Evolutionary conservation across 2,888 invertebrate species (phyloP), one percentile per base, ranked within the genome.

Genomic region (Xestia xanthographa): DNA sequence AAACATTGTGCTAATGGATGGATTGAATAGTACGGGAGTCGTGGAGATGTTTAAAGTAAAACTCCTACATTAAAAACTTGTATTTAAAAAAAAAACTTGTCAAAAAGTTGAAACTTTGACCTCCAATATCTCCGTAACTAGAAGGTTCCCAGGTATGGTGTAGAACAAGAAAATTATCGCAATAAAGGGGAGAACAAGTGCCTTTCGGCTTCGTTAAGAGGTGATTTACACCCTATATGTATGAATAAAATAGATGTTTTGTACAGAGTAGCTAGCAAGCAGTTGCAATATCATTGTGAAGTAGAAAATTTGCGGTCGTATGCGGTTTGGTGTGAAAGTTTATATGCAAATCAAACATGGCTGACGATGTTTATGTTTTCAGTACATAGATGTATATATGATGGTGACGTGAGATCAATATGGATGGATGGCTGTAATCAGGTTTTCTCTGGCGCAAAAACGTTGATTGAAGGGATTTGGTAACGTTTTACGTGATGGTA

Each of bases 241-340:
- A n/a, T n/a, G n/a, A n/a, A 75, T 73, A 68, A 77, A 85, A 81
- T 82, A 65, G 53, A 48, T 34, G 58, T 75, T 79, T 70, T 67
- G 62, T 75, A 65, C 56, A 70, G 65, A 71, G 56, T 50, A 71
- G 72, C 77, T 58, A 74, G 38, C 72, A 79, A 72, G 74, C 69
- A 78, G 78, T 80, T 81, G 79, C 75, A 65, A 63, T 41, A 72
- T 72, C 80, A 88, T 89, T 90, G 88, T 88, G 84, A 14, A 3
- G 66, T 90, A 90, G 91, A 89, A 81, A 90, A 90, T 84, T 83
- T 88, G 89, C 82, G 84, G 86, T 87, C 76, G 81, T 82, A 82
- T 90, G 91, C 82, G 91, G 92, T 91, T 84, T 68, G 76, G 79
- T 79, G 92, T 83, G 93, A 93, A 93, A 93, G 92, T 92, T 83